Base-by-base conservation (phyloP, 1,140 invertebrate species). In the Carposina sasakii region DNA sequence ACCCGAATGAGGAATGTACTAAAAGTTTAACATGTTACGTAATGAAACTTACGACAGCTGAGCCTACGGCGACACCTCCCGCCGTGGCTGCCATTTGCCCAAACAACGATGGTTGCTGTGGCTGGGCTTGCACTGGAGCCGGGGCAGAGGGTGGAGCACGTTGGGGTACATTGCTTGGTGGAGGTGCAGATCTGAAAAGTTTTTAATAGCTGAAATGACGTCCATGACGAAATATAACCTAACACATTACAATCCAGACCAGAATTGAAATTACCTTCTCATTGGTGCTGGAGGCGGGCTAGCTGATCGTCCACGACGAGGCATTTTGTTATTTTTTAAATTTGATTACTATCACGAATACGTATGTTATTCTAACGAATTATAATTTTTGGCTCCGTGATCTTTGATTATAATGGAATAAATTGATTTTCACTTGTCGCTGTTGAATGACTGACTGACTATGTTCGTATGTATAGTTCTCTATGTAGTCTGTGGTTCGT, bases 21-120 rank as follows among this genome's bases (percentile, higher is more conserved):
- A 20, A 39, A 39, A 22, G 36, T 22, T 13, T 12, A 39, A 39
- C 19, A 50, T 31, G 57, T 81, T 81, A 79, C 70, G 75, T 76
- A 77, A 78, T 53, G 50, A 48, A 40, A 36, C 88, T 68, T 77
- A 90, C 89, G 58, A 96, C 90, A 26, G 94, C 93, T 0, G 93
- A 95, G 63, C 95, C 95, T 39, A 96, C 89, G 26, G 95, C 95
- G 21, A 96, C 95, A 63, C 94, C 94, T 43, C 94, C 94, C 67
- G 94, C 95, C 4, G 94, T 96, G 1, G 94, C 94, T 48, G 94
- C 95, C 94, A 97, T 97, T 85, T 97, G 93, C 39, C 89, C 90
- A 64, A 96, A 89, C 31, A 95, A 56, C 6, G 87, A 87, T 4
- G 90, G 90, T 26, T 89, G 87, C 58, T 91, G 89, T 20, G 75